Conservation (phyloP, 2,797 vertebrate species). For the Leucoraja ocellata region DNA sequence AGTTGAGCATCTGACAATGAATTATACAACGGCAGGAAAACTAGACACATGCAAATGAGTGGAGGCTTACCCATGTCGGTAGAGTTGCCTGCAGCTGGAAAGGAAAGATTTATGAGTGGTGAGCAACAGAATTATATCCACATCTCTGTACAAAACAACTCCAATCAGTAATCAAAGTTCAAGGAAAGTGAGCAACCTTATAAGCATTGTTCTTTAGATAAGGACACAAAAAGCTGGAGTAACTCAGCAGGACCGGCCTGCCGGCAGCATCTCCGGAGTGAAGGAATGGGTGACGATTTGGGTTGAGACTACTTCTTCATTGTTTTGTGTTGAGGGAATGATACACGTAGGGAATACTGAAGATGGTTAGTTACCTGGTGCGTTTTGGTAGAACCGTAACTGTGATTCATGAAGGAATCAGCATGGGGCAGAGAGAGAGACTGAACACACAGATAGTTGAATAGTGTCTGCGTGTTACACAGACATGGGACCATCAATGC, state of each 20-base stretch:
- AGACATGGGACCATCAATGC: not conserved
- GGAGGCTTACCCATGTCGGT: slow-evolving; percentile 15
- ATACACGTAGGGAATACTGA: not conserved
- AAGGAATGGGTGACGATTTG: no score
- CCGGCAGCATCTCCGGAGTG: no score
- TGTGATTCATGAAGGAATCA: not conserved
- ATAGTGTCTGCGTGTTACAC: not conserved
- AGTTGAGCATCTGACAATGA: not conserved
- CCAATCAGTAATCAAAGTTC: not conserved
- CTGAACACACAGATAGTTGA: not conserved
- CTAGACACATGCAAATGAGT: not conserved
- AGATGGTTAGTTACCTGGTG: not conserved
- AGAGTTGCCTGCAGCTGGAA: slow-evolving; percentile 19
- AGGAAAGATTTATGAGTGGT: not conserved
- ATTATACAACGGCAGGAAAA: not conserved
- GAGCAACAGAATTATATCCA: not conserved
- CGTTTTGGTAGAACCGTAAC: not conserved
- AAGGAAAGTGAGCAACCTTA: not conserved
- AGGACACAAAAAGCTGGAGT: no score
- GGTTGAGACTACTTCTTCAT: no score
- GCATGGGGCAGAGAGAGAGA: not conserved
- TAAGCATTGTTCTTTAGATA: not conserved
- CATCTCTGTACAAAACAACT: not conserved
- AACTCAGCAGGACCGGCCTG: no score
- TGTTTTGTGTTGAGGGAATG: no score